These are phyloP conservation scores for Thecophora atra DNA, from an alignment of 2,888 invertebrate species.

Conservation along the genomic window DNA sequence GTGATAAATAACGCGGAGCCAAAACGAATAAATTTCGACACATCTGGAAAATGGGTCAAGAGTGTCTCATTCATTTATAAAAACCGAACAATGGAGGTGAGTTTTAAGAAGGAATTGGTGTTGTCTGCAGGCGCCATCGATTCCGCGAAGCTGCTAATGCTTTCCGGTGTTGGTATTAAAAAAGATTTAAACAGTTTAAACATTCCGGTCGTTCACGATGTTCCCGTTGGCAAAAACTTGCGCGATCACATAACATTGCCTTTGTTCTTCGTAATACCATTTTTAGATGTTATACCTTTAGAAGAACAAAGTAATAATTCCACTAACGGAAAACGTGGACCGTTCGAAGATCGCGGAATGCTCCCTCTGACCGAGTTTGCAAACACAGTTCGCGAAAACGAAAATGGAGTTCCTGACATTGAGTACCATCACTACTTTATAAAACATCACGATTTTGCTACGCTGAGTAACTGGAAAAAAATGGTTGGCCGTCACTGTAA, in stretches of 20 bases:
- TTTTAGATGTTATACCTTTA: background rate
- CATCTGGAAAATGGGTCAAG: conserved; percentile 62
- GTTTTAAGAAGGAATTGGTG: conserved; percentile 50
- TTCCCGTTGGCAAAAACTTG: conserved; percentile 74
- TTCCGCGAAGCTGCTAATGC: conserved; percentile 54
- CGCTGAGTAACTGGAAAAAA: conserved; percentile 35
- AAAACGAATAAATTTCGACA: conserved; percentile 68
- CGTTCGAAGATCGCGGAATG: conserved; percentile 43
- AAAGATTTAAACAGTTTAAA: conserved; percentile 44
- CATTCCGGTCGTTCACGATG: conserved; percentile 48
- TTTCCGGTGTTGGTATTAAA: conserved; percentile 54
- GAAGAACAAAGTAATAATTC: background rate
- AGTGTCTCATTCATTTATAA: conserved; percentile 69
- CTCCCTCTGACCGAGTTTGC: conserved; percentile 69
- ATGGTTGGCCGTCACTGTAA: conserved; percentile 43
- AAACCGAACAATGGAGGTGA: conserved; percentile 45
- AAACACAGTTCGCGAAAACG: conserved; percentile 66
- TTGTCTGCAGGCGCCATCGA: conserved; percentile 53
- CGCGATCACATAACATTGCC: conserved; percentile 78
- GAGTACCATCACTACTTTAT: conserved; percentile 66
- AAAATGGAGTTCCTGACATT: conserved; percentile 67
- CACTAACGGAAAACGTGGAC: background rate
- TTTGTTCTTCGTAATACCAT: conserved; percentile 54
- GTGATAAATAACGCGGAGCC: conserved; percentile 71
- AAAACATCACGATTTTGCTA: conserved; percentile 43